Evolutionary conservation across 1,140 invertebrate species (phyloP).

Genomic region (Brachionus koreanus): DNA sequence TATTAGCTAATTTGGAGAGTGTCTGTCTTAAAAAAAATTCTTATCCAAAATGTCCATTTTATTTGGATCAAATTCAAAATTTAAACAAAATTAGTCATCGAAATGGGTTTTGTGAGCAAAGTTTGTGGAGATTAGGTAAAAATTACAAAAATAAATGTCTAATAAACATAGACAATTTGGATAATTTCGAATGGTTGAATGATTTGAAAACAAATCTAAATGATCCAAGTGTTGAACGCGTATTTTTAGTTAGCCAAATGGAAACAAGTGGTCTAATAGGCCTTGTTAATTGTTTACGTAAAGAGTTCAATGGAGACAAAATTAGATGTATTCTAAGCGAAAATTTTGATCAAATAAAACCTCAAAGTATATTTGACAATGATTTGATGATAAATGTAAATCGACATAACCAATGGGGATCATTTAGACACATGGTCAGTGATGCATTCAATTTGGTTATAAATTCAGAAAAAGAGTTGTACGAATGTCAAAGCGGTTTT

Average conservation of each 20-base stretch:
- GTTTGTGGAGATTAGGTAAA: neutral
- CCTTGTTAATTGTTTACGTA: neutral
- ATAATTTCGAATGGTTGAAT: neutral
- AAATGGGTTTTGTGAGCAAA: neutral
- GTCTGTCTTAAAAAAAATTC: neutral
- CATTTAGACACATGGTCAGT: slow-evolving; percentile 71
- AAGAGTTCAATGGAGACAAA: slow-evolving; percentile 10
- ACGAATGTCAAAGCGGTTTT: neutral
- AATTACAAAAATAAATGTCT: neutral
- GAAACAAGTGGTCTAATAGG: neutral
- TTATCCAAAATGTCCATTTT: too few relatives aligned
- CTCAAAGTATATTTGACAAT: neutral
- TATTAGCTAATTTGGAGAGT: neutral
- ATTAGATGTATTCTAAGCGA: neutral
- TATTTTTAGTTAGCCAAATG: neutral
- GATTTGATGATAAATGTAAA: slow-evolving; percentile 80
- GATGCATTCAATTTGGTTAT: slow-evolving; percentile 45
- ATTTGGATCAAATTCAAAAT: neutral
- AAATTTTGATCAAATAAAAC: neutral
- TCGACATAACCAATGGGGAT: slow-evolving; percentile 74
- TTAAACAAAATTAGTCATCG: neutral
- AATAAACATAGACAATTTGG: neutral
- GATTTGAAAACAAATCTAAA: neutral
- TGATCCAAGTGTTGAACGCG: neutral
- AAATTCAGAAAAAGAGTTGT: slow-evolving; percentile 2